phyloP scores from a whole-genome alignment of 2,888 invertebrate species.

The Globia sparganii region DNA sequence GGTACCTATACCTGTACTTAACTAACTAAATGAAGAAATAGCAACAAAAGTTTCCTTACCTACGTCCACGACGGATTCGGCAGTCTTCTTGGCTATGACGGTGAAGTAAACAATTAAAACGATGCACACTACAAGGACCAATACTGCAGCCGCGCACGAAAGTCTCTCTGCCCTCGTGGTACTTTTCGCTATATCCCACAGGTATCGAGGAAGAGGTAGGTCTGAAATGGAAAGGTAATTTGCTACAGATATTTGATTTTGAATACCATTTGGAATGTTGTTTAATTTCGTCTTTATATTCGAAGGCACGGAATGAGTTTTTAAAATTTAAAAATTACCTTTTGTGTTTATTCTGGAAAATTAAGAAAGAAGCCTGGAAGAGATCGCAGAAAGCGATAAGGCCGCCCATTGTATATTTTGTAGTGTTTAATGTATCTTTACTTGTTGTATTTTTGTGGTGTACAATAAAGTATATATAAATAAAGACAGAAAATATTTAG shows the following conservation, averaged over 20 bases:
- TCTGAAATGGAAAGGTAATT: constrained; percentile 73
- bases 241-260: background rate
- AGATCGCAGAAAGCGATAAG: no score
- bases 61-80: constrained; percentile 53
- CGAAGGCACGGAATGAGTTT: background rate
- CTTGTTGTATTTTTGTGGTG: no score
- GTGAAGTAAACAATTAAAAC: constrained; percentile 70
- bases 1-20: background rate
- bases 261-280: background rate
- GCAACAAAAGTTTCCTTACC: constrained; percentile 62
- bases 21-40: background rate
- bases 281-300: background rate
- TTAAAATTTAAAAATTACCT: background rate
- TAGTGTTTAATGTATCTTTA: no score
- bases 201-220: constrained; percentile 76
- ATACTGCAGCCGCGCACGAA: constrained; percentile 75
- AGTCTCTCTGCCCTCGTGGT: constrained; percentile 81
- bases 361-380: no score
- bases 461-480: no score
- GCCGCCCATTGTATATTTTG: no score
- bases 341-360: constrained; percentile 9
- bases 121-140: constrained; percentile 75
- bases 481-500: background rate
- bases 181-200: constrained; percentile 79
- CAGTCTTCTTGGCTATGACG: constrained; percentile 51